Conservation (phyloP, 2,113 vertebrate genomes). For the Menidia beryllina region DNA sequence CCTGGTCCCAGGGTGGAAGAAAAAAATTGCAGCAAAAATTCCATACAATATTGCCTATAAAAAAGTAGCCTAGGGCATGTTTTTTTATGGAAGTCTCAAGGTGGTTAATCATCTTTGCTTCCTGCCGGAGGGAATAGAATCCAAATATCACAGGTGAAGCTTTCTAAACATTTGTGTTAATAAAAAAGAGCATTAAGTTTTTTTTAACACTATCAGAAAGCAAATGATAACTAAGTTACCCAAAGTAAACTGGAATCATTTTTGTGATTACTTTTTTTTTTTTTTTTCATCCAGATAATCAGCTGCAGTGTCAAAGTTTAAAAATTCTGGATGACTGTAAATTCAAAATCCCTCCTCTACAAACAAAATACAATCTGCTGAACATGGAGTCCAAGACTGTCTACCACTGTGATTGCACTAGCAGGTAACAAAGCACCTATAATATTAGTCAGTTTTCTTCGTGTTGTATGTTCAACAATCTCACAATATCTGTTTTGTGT, state of each 20-base stretch:
- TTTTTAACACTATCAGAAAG: neutral
- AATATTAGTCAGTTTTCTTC: neutral
- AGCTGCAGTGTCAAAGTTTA: slow-evolving; percentile 54
- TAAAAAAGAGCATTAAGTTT: neutral
- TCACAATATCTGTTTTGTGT: slow-evolving; percentile 1
- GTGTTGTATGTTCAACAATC: slow-evolving; percentile 1
- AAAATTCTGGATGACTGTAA: slow-evolving; percentile 77
- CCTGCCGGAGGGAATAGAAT: slow-evolving; percentile 4
- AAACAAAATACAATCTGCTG: slow-evolving; percentile 82
- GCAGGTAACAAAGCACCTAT: slow-evolving; percentile 71
- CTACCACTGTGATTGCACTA: slow-evolving; percentile 87
- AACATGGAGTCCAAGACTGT: slow-evolving; percentile 70
- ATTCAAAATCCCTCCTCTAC: slow-evolving; percentile 76
- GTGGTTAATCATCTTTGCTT: neutral
- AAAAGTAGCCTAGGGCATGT: neutral
- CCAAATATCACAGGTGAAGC: neutral
- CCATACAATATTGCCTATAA: neutral
- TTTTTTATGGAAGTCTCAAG: neutral
- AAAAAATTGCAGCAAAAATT: neutral
- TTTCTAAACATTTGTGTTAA: neutral
- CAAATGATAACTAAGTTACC: neutral
- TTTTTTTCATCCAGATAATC: slow-evolving; percentile 40
- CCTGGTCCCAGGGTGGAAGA: neutral
- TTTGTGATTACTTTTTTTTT: slow-evolving; percentile 2
- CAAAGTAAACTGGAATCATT: neutral